Base-by-base conservation (phyloP, 2,113 vertebrate species). In the Ptychochromis oligacanthus region DNA sequence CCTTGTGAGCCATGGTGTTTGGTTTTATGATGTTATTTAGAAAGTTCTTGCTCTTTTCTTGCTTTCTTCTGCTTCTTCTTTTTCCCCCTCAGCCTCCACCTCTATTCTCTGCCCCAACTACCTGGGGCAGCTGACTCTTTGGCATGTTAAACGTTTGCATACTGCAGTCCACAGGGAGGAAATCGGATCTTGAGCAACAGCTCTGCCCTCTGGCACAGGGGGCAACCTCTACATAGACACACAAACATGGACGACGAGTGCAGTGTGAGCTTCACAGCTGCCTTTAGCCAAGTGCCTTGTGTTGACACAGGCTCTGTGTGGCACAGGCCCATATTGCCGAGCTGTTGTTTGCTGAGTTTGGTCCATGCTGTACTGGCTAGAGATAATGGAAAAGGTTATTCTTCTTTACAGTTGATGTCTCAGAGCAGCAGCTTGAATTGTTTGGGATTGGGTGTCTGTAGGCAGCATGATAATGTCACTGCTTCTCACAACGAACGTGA, bases 341-440 rank as follows among this genome's bases (percentile, higher is more conserved):
- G 88, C 80, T 83, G 87, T 76, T 91, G 91, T 94, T 91, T 93
- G 88, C 84, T 22, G 74, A 87, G 74, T 90, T 86, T 86, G 79
- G 85, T 83, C 86, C 62, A 54, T 74, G 85, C 80, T 58, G 75
- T 80, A 58, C 62, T 81, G 91, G 90, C 88, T 85, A 46, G 58
- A 87, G 92, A 93, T 92, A 90, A 91, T 90, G 80, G 86, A 90
- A 84, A 90, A 92, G 93, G 91, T 93, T 92, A 89, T 81, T 80
- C 49, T 80, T 83, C 70, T 89, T 87, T 88, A 90, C 88, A 84
- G 81, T 75, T 22, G 1, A 52, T 76, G 89, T 93, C 86, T 92
- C 85, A n/a, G 13, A 82, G 90, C 87, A 88, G 82, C 65, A 12
- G 84, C 87, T 24, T 62, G 76, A 38, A 77, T 76, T 86, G 80